Conservation (phyloP, 35 echinoderm and acorn worm genomes). For the Ophiothrix spiculata region DNA sequence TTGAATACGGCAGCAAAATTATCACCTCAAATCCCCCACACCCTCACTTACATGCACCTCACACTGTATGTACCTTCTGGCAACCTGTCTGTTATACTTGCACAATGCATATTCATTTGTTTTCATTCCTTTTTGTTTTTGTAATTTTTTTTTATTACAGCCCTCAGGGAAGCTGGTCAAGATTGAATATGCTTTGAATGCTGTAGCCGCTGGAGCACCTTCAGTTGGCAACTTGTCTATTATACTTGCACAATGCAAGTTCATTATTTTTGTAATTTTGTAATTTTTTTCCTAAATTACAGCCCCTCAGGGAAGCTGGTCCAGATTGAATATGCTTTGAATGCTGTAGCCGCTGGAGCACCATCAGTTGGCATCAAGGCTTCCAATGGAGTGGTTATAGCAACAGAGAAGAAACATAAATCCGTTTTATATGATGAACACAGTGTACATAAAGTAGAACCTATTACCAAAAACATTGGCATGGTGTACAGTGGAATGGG, state of each 20-base stretch:
- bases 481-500: slow-evolving; percentile 99
- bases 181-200: slow-evolving; percentile 99
- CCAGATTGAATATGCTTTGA: slow-evolving; percentile 98
- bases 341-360: slow-evolving; percentile 92
- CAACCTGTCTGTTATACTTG: too few species aligned
- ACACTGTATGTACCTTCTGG: too few species aligned
- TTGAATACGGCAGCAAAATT: too few species aligned
- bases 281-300: too few species aligned
- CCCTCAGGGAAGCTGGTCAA: slow-evolving; percentile 97
- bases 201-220: slow-evolving; percentile 87
- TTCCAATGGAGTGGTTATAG: slow-evolving; percentile 96
- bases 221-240: too few species aligned
- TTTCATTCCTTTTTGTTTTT: too few species aligned
- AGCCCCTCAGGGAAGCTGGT: slow-evolving; percentile 99
- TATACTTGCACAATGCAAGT: too few species aligned
- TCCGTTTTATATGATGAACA: slow-evolving; percentile 96
- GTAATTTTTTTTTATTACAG: too few species aligned
- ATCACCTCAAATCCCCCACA: too few species aligned
- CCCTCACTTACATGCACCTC: too few species aligned
- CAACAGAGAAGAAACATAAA: slow-evolving; percentile 99
- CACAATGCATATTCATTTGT: too few species aligned
- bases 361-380: slow-evolving; percentile 95
- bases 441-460: slow-evolving; percentile 93
- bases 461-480: slow-evolving; percentile 96
- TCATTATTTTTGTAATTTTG: too few species aligned